Evolutionary conservation across 2,888 invertebrate genomes (phyloP).

Genomic region (Hyppa rectilinea): DNA sequence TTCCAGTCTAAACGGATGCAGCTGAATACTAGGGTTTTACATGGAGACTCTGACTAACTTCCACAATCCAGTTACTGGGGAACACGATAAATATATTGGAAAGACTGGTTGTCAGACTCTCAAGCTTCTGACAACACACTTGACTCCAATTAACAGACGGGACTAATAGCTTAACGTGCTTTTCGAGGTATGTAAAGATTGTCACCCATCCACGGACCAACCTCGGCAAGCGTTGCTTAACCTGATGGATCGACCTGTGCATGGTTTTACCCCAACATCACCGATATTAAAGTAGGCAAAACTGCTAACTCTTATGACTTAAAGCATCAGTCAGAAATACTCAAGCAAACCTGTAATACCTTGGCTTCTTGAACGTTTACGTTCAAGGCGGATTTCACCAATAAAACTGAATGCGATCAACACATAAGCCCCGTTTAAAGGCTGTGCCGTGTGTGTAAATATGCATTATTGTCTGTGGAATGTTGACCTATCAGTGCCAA

Average conservation of each 20-base stretch:
- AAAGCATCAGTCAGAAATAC: slow-evolving; percentile 1
- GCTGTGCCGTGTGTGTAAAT: too few relatives aligned
- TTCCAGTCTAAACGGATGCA: not conserved
- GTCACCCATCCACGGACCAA: too few relatives aligned
- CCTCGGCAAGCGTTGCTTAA: too few relatives aligned
- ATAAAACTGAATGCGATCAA: too few relatives aligned
- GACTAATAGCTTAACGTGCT: not conserved
- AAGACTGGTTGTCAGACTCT: not conserved
- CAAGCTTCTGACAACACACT: not conserved
- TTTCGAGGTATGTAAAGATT: too few relatives aligned
- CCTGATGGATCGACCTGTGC: too few relatives aligned
- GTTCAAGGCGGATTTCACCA: too few relatives aligned
- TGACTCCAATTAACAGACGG: not conserved
- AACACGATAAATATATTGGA: not conserved
- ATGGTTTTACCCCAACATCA: too few relatives aligned
- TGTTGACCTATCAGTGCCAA: too few relatives aligned
- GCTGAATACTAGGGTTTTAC: not conserved
- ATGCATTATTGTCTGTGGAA: too few relatives aligned
- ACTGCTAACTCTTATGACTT: not conserved
- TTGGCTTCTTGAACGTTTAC: slow-evolving; percentile 13
- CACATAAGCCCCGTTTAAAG: too few relatives aligned
- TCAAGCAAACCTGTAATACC: slow-evolving; percentile 5
- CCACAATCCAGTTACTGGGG: not conserved
- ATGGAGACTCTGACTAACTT: not conserved
- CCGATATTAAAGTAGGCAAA: not conserved